A percentile compares a stretch with the other conserved stretches of the same genome.
Conservation (phyloP, 2,113 vertebrate genomes). For the Rhabdornis inornatus region DNA sequence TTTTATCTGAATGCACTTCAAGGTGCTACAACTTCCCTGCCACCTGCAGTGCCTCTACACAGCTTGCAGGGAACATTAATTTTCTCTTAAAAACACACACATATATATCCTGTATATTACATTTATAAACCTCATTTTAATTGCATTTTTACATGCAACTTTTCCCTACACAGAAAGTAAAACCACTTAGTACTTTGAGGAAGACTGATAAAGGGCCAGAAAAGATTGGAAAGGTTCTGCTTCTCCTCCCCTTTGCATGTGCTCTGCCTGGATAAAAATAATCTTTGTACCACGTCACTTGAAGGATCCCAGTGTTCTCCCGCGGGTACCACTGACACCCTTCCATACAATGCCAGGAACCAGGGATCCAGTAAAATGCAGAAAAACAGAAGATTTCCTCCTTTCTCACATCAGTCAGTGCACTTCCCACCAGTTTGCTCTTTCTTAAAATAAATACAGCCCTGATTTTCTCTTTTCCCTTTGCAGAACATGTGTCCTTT, state of each 20-base stretch:
- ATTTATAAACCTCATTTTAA: not conserved
- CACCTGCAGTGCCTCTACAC: not conserved
- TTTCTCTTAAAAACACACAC: not conserved
- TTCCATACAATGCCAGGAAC: not conserved
- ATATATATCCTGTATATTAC: not conserved
- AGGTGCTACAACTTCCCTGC: not conserved
- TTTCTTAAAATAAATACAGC: not conserved
- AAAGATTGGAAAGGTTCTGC: not conserved
- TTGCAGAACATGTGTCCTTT: not conserved
- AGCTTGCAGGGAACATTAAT: not conserved
- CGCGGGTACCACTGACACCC: rapidly evolving
- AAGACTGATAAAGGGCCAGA: not conserved
- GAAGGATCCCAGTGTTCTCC: not conserved
- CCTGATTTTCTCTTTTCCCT: not conserved
- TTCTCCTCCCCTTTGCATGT: not conserved
- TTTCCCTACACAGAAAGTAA: not conserved
- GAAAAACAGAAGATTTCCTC: not conserved
- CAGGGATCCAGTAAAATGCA: not conserved
- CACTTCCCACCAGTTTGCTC: not conserved
- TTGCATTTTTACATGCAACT: not conserved
- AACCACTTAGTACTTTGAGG: rapidly evolving
- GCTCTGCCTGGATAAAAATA: not conserved
- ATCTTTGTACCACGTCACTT: not conserved
- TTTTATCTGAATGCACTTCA: not conserved
- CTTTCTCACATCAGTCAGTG: not conserved